These are phyloP conservation scores for Nerophis ophidion DNA, from an alignment of 2,113 vertebrate genomes.

Conservation along the genomic window DNA sequence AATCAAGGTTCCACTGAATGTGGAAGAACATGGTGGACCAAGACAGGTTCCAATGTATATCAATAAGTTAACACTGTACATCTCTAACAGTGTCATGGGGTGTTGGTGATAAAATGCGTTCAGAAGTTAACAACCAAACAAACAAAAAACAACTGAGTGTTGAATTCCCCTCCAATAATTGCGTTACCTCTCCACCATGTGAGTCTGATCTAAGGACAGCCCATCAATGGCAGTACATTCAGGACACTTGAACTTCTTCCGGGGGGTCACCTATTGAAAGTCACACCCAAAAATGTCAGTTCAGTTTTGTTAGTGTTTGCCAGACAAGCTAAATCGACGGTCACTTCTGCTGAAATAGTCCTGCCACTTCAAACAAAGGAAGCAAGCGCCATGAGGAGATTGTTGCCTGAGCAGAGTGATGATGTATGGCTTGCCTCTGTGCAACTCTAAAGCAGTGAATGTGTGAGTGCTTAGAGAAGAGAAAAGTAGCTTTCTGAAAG, in stretches of 20 bases:
- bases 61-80: no score
- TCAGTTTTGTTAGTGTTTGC: neutral
- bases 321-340: conserved; percentile 8
- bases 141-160: neutral
- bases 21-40: no score
- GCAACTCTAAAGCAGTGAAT: conserved; percentile 27
- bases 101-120: neutral
- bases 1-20: no score
- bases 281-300: conserved; percentile 13
- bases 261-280: conserved; percentile 85
- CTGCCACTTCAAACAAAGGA: conserved; percentile 5
- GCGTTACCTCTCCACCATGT: conserved; percentile 80
- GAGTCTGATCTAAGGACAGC: conserved; percentile 94
- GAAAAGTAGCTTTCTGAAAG: conserved; percentile 20
- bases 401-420: conserved; percentile 68
- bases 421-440: conserved; percentile 75
- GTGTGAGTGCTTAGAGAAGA: conserved; percentile 4
- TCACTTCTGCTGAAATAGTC: conserved; percentile 4
- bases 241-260: conserved; percentile 99
- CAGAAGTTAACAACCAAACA: neutral
- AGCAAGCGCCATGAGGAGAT: conserved; percentile 18
- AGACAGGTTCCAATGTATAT: no score
- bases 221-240: conserved; percentile 98
- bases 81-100: neutral
- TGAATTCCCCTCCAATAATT: no score